Evolutionary conservation across 2,888 invertebrate genomes (phyloP), one percentile per base, ranked within the genome.

Genomic region (Eulithis prunata): DNA sequence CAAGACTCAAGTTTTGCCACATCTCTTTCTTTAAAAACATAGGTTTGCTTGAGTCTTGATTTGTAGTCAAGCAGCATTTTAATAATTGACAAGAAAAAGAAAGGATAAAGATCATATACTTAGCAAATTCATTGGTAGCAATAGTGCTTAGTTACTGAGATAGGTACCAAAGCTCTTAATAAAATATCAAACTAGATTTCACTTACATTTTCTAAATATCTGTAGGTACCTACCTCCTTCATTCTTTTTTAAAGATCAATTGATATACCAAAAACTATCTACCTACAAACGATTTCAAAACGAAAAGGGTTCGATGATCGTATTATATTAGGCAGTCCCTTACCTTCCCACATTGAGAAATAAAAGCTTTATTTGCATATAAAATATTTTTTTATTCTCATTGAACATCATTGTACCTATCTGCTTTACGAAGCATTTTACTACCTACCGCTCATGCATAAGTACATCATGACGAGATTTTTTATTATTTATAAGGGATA

Each of bases 301-400:
- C 57, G 13, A 62, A 69, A 97, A 55, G 53, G 43, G 57, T 59
- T 64, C 45, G 21, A 53, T 38, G 47, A 61, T 63, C 41, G 52
- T 57, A 53, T 56, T 64, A 55, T 58, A 59, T 57, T 56, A 56
- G 54, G 52, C 52, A 43, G 41, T 46, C 52, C 46, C 21, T 56
- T 57, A 55, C 60, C 52, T 57, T 46, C 97, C 94, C 97, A 97
- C 75, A 97, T 61, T 56, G 57, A 61, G 61, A 61, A 66, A 61
- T 61, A 62, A 66, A 66, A 61, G 63, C 47, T 56, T 41, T 47
- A 59, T 71, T 60, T 54, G 52, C 47, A 54, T 49, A 53, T 57
- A 47, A 60, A 60, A 64, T 43, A 54, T 68, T 55, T 28, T 21
- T 59, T 65, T 68, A 68, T 61, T 64, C 59, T 45, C 56, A 67